Evolutionary conservation across 2,113 vertebrate species (phyloP).

Genomic region (Passer domesticus): DNA sequence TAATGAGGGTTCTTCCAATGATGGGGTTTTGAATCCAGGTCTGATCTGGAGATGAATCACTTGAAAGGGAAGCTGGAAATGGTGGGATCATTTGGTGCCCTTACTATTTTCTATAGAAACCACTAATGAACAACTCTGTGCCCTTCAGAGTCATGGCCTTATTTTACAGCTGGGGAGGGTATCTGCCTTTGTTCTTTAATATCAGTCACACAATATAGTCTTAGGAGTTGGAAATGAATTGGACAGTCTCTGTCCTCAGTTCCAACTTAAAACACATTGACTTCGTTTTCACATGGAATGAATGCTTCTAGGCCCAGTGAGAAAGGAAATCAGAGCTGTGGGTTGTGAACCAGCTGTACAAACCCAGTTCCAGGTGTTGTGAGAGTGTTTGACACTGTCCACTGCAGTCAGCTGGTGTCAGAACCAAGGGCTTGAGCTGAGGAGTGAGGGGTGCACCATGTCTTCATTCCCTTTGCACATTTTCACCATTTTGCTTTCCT

Average conservation of each 20-base stretch:
- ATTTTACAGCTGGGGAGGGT: slow-evolving; percentile 50
- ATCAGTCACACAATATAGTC: background rate
- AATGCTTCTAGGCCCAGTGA: background rate
- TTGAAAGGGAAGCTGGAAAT: slow-evolving; percentile 50
- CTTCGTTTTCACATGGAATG: slow-evolving; percentile 23
- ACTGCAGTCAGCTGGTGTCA: background rate
- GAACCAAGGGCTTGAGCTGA: background rate
- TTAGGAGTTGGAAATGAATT: slow-evolving; percentile 5
- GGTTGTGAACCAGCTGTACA: background rate
- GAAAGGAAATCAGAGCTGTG: background rate
- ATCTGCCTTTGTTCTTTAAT: slow-evolving; percentile 32
- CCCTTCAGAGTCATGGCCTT: slow-evolving; percentile 38
- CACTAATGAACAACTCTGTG: slow-evolving; percentile 17
- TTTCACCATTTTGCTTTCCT: background rate
- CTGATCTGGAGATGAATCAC: slow-evolving; percentile 47
- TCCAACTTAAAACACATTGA: background rate
- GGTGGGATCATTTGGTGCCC: slow-evolving; percentile 19
- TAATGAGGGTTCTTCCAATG: slow-evolving; percentile 45
- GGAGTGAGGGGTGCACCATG: background rate
- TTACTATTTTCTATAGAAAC: slow-evolving; percentile 34
- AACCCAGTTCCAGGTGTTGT: background rate
- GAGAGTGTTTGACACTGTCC: background rate
- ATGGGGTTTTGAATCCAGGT: slow-evolving; percentile 34
- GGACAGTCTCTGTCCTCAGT: background rate
- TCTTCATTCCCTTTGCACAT: background rate